phyloP scores from a whole-genome alignment of 2,113 vertebrate species.

The Gadus chalcogrammus region DNA sequence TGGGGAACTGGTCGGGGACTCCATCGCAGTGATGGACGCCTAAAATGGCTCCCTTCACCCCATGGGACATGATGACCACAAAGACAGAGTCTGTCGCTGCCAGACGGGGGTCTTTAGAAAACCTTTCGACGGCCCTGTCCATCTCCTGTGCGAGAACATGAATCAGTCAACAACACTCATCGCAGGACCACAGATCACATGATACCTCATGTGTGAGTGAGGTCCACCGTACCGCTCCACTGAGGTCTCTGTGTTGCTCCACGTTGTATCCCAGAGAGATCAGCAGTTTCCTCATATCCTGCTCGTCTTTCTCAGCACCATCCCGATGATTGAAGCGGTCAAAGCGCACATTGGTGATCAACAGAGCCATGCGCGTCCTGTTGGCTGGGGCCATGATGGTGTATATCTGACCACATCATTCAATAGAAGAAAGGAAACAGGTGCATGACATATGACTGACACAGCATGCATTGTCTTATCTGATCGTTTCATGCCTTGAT shows the following conservation, averaged over 20 bases:
- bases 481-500: no score
- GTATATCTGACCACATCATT: conserved; percentile 67
- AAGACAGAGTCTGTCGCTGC: conserved; percentile 16
- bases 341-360: conserved; percentile 80
- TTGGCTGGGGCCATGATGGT: conserved; percentile 6
- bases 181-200: no score
- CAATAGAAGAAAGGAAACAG: not conserved
- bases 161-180: no score
- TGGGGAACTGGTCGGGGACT: conserved; percentile 59
- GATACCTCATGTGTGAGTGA: no score
- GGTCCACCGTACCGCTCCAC: no score
- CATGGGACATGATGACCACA: conserved; percentile 85
- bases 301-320: conserved; percentile 72
- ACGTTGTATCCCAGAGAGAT: conserved; percentile 57
- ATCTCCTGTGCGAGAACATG: no score
- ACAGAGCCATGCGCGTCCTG: conserved; percentile 68
- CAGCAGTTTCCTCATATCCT: conserved; percentile 66
- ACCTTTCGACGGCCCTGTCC: no score
- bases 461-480: no score
- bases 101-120: no score
- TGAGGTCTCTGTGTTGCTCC: not conserved
- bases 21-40: conserved; percentile 51
- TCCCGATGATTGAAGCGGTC: conserved; percentile 38
- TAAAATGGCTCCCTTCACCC: conserved; percentile 64
- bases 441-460: no score